Evolutionary conservation across 2,797 vertebrate species (phyloP), one percentile per base, ranked within the genome.

Genomic region (Synanceia verrucosa): DNA sequence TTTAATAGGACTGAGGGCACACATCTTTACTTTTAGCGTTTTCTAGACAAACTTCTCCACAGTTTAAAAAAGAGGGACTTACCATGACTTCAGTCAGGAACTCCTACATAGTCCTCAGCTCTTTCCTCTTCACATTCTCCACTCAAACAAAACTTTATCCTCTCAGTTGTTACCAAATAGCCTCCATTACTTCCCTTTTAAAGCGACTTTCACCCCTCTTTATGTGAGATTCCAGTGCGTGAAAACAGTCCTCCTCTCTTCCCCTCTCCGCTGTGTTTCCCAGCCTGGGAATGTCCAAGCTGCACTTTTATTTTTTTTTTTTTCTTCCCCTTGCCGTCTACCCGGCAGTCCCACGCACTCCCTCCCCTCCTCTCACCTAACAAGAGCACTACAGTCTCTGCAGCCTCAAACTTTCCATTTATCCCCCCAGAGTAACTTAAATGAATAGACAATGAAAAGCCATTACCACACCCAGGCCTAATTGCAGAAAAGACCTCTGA

Each of bases 71-170:
- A 33, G 1, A 19, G 70, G 81, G 76, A 88, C 92, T 93, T 85
- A 94, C 94, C 94, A 95, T 94, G 88, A 88, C 86, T 91, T 85
- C 75, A 88, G 87, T 85, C 84, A 53, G 76, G 86, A 88, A 85
- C 86, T 79, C 86, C 90, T 92, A 93, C 90, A 92, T 93, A 56
- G 70, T 89, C 84, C 75, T 89, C 76, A 46, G 63, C 82, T 86
- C 66, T 65, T 83, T 82, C 87, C 86, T 89, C 77, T 84, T 43
- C 2, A 9, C 82, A 88, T 89, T 84, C 73, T 85, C 78, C 9
- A 24, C 39, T n/a, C 55, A 52, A 73, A 52, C 21, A 29, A 44
- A 79, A 4, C 74, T 48, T 68, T 60, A 65, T 67, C 21, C 23
- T 14, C 55, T 74, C 66, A n/a, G n/a, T n/a, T 51, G 1, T 46